Evolutionary conservation across 1,140 invertebrate species (phyloP), one percentile per base, ranked within the genome.

Genomic region (Aphelenchoides fujianensis): DNA sequence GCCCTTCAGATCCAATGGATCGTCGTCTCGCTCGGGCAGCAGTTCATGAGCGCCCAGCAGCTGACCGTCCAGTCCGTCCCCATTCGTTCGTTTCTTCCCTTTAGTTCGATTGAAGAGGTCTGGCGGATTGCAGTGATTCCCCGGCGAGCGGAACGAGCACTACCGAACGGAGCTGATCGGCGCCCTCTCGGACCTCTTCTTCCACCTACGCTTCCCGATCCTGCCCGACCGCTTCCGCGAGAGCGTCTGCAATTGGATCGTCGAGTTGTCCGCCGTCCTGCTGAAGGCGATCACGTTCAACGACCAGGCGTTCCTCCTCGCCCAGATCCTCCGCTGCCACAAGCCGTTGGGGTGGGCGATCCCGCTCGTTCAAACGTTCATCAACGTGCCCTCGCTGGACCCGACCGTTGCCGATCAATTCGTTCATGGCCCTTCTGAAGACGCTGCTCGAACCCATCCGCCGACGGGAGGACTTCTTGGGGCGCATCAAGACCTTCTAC

Each of bases 1-100:
- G 71, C 74, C 1, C 52, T 77, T 1, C 76, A 78, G 53, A 74
- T 79, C 35, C 76, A 77, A 62, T 77, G 76, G 76, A 71, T 55
- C 19, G 59, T 77, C 28, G 68, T 79, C 3, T 52, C 71, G n/a
- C 32, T 77, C n/a, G 68, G 69, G 32, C 61, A 74, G 7, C 48
- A 37, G 19, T 77, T 77, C 53, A 34, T 76, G 35, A 28, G 19
- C 32, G 74, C 73, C 19, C 77, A 76, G 16, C 72, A 78, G 12
- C 28, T 78, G 27, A 73, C 57, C 31, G 36, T 23, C 2, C 23
- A 73, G 9, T 74, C 59, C 1, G 12, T 35, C 19, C 36, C 72
- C 5, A 71, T 69, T 19, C 32, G 72, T 79, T 68, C 55, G 73
- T 69, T 0, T 31, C 7, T 48, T 48, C 41, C 28, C n/a, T n/a